Base-by-base conservation (phyloP, 2,113 vertebrate genomes). In the Macroglossus sobrinus region DNA sequence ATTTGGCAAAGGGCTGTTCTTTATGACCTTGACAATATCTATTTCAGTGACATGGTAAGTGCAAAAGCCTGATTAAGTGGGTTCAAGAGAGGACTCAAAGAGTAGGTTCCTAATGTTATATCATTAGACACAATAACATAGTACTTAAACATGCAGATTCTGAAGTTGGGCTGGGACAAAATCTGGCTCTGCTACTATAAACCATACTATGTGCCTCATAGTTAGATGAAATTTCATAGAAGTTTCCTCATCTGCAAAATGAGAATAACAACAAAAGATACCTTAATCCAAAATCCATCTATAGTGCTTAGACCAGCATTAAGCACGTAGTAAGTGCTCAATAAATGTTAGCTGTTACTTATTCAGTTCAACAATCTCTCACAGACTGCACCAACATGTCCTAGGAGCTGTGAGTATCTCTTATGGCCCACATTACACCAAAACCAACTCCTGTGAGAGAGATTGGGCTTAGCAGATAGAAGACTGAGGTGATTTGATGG, bases 401-500 rank as follows among this genome's bases (percentile, higher is more conserved):
- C 24, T 59, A 26, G 63, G 57, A 66, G 40, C 40, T 57, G 6
- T 43, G 38, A 13, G 84, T 84, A 50, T 85, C 72, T 91, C 22
- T 59, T 40, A 75, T 75, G 88, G 40, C 24, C 55, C 57, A 79
- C 15, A 28, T 85, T 59, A 93, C 76, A 74, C 53, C 72, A 69
- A 72, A 61, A 22, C 50, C 33, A 61, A 50, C 47, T 78, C 45
- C 68, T 88, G 3, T 81, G 68, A 96, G 68, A 95, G 89, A 92
- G 53, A 63, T 0, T 59, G 64, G n/a, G 68, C 71, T 96, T 38
- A 90, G 71, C 79, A 92, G 64, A 72, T 66, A 81, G 81, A 90
- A 94, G 69, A 76, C 0, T 53, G 63, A 96, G 63, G 78, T 63
- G 33, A 80, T 96, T 91, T 96, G 80, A 90, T 82, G 47, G 72